Percentiles rank a stretch among this genome's conserved stretches.
phyloP scores from a whole-genome alignment of 2,113 vertebrate genomes.

The Boleophthalmus pectinirostris region DNA sequence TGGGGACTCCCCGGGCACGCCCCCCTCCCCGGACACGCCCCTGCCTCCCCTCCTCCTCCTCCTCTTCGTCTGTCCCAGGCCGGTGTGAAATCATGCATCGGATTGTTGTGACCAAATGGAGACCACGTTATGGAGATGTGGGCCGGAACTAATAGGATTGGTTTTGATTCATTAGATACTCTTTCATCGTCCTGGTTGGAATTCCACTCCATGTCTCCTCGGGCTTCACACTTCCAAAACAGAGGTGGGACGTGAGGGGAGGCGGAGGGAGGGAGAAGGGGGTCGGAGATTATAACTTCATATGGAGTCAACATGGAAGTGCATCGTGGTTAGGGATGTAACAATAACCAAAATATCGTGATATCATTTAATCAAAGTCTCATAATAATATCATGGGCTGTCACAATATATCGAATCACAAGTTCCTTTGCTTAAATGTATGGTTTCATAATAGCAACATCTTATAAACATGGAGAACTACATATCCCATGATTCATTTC shows the following conservation, averaged over 20 bases:
- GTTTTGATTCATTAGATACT: slow-evolving; percentile 85
- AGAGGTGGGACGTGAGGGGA: slow-evolving; percentile 39
- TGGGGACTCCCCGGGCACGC: slow-evolving; percentile 28
- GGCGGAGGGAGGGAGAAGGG: slow-evolving; percentile 35
- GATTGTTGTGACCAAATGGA: slow-evolving; percentile 68
- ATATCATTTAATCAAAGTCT: too few species aligned
- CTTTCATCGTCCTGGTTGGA: slow-evolving; percentile 83
- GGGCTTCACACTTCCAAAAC: slow-evolving; percentile 72
- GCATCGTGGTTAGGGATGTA: too few species aligned
- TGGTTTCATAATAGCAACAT: too few species aligned
- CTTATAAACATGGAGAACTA: too few species aligned
- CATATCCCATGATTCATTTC: too few species aligned
- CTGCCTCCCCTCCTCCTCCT: too few species aligned
- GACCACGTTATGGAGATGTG: slow-evolving; percentile 75
- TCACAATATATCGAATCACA: too few species aligned
- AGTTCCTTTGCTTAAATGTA: too few species aligned
- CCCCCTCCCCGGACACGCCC: background rate
- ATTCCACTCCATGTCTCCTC: slow-evolving; percentile 80
- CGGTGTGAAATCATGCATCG: slow-evolving; percentile 68
- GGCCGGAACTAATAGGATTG: slow-evolving; percentile 86
- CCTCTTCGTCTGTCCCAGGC: slow-evolving; percentile 46
- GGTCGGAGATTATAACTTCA: slow-evolving; percentile 62
- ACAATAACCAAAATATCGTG: too few species aligned
- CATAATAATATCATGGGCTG: too few species aligned
- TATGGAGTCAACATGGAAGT: slow-evolving; percentile 52